phyloP scores from a whole-genome alignment of 2,797 vertebrate species.

The Anolis apletophallus region DNA sequence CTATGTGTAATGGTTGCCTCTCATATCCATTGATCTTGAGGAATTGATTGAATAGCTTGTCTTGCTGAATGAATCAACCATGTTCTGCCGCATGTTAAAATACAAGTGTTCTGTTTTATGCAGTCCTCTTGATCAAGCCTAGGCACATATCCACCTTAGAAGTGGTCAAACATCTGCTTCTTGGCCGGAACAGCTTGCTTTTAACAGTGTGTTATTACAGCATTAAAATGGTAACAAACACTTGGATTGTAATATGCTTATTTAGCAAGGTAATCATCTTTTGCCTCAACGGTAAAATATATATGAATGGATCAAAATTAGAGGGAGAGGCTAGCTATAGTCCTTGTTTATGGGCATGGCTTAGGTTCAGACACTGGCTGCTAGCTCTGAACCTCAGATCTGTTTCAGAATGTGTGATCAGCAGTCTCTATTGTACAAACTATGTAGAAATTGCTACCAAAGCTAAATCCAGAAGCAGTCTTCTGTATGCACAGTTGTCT shows the following conservation, averaged over 20 bases:
- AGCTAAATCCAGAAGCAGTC: neutral
- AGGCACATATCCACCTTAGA: neutral
- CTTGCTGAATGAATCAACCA: neutral
- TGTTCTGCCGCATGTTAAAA: neutral
- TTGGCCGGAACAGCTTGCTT: constrained; percentile 1
- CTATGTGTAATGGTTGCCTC: neutral
- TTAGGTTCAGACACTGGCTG: neutral
- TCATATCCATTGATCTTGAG: neutral
- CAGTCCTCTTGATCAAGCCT: neutral
- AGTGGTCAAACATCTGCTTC: neutral
- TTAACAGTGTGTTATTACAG: neutral
- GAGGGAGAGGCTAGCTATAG: rapidly evolving
- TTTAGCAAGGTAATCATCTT: constrained; percentile 27
- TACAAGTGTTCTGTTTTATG: neutral
- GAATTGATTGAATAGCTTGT: neutral
- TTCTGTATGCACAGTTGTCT: neutral
- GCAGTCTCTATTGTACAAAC: neutral
- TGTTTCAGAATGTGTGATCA: neutral
- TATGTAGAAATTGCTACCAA: neutral
- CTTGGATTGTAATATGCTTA: neutral
- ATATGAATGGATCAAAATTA: neutral
- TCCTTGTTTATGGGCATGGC: rapidly evolving
- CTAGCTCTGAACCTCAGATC: neutral
- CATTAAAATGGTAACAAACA: neutral
- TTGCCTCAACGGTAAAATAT: neutral